phyloP scores from a whole-genome alignment of 2,797 vertebrate genomes.

The Pantherophis vulpinus region DNA sequence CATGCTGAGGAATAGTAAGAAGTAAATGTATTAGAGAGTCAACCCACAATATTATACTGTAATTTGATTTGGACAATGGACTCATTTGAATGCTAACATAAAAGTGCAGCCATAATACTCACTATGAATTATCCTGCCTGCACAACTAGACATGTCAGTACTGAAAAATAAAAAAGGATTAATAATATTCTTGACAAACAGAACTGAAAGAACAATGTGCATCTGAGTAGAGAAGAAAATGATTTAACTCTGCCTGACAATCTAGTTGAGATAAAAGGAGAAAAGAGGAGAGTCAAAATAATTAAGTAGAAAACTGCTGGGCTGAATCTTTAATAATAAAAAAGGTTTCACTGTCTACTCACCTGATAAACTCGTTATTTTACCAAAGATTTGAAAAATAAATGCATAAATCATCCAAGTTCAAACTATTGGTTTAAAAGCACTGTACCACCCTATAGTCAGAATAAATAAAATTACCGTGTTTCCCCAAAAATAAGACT shows the following conservation, averaged over 20 bases:
- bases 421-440: constrained; percentile 2
- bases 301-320: background rate
- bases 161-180: background rate
- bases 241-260: background rate
- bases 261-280: background rate
- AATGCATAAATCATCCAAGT: background rate
- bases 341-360: background rate
- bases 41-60: background rate
- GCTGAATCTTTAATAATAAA: background rate
- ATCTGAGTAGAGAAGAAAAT: constrained; percentile 6
- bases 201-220: constrained; percentile 7
- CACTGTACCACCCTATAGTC: background rate
- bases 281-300: background rate
- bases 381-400: background rate
- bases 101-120: background rate
- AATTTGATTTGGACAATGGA: background rate
- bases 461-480: background rate
- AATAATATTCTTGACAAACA: constrained; percentile 15
- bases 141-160: background rate
- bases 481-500: no score
- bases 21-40: background rate
- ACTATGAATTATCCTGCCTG: background rate
- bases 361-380: background rate
- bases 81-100: constrained; percentile 3
- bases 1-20: background rate